Conservation (phyloP, 2,888 invertebrate species). For the Gastracanthus pulcherrimus region DNA sequence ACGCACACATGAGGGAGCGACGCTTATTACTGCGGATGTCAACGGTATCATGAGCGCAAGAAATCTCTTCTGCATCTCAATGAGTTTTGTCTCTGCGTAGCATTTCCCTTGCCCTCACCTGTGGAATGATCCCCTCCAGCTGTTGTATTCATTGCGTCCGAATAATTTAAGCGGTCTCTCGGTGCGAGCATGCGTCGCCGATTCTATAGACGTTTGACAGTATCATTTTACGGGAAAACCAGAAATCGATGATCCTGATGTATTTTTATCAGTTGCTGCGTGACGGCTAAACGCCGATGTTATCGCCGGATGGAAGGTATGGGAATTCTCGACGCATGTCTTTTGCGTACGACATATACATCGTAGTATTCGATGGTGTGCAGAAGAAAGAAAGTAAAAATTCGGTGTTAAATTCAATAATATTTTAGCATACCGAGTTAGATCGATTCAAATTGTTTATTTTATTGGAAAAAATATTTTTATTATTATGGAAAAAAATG, state of each 20-base stretch:
- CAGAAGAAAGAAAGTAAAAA: too few relatives aligned
- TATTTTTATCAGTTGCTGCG: background rate
- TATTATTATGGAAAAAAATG: too few relatives aligned
- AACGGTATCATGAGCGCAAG: background rate
- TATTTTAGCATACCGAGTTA: too few relatives aligned
- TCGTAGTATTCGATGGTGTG: background rate
- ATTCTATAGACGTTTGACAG: background rate
- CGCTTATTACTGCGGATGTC: too few relatives aligned
- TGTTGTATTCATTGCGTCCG: background rate
- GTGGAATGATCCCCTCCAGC: background rate
- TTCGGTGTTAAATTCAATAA: too few relatives aligned
- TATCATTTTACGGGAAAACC: background rate
- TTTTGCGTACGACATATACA: background rate
- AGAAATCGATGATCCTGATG: background rate
- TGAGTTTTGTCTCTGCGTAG: background rate
- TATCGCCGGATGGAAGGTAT: background rate
- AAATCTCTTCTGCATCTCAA: background rate
- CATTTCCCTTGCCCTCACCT: background rate
- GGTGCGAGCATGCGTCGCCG: background rate
- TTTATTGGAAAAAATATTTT: background rate
- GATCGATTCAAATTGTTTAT: too few relatives aligned
- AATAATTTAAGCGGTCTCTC: constrained; percentile 7
- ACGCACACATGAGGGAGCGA: too few relatives aligned
- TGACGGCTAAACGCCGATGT: background rate
- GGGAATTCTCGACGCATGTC: too few relatives aligned